Conservation (phyloP, 1,140 invertebrate genomes). For the Bombus soroeensis region DNA sequence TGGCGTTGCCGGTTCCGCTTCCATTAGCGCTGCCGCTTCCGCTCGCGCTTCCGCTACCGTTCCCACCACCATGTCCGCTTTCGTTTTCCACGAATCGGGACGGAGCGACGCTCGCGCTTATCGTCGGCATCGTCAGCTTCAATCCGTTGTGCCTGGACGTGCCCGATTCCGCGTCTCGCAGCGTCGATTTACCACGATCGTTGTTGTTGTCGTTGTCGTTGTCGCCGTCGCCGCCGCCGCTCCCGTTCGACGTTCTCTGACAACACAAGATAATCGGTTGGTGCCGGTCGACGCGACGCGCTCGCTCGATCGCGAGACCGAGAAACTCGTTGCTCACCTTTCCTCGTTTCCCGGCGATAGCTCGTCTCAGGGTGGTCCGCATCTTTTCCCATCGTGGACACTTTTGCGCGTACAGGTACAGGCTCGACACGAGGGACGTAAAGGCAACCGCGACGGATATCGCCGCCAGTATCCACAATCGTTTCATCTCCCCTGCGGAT, state of each 20-base stretch:
- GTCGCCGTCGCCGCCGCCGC: not conserved
- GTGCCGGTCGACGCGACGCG: too few species aligned
- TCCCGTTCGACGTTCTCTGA: not conserved
- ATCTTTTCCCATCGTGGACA: constrained; percentile 69
- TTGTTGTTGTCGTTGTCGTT: not conserved
- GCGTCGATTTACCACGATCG: constrained; percentile 65
- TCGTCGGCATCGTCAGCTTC: constrained; percentile 77
- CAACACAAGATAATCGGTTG: not conserved
- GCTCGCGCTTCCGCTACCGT: constrained; percentile 38
- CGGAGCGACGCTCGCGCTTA: constrained; percentile 73
- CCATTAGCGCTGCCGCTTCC: constrained; percentile 71
- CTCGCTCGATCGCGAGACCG: too few species aligned
- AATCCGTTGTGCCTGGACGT: constrained; percentile 64
- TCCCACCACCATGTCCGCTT: not conserved
- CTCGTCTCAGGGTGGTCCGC: constrained; percentile 55
- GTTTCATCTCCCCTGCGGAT: constrained; percentile 65
- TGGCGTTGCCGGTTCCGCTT: constrained; percentile 79
- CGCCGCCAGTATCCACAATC: constrained; percentile 62
- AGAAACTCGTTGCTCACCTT: constrained; percentile 59
- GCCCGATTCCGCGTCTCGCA: constrained; percentile 70
- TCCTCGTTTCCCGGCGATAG: constrained; percentile 66
- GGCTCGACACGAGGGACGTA: constrained; percentile 60
- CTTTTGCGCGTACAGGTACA: constrained; percentile 57
- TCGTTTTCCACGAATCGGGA: constrained; percentile 17
- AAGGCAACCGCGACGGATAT: constrained; percentile 64